Percentiles rank a stretch among this genome's conserved stretches.
Conservation (phyloP, 2,888 invertebrate species). For the Ectemnius cavifrons region DNA sequence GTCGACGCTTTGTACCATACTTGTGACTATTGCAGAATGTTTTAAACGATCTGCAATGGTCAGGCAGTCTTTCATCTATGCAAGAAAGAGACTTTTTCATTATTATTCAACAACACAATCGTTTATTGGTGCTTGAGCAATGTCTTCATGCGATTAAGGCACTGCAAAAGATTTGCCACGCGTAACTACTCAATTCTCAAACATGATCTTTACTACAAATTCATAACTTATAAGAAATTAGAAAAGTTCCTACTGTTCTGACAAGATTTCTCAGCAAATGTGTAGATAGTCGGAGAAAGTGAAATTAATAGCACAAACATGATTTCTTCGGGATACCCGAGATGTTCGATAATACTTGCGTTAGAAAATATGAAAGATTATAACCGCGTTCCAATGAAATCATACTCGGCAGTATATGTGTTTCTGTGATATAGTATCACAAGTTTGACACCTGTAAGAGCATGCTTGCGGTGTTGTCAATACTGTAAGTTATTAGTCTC, state of each 20-base stretch:
- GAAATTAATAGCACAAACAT: background rate
- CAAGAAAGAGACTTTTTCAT: conserved; percentile 25
- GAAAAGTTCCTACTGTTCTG: conserved; percentile 12
- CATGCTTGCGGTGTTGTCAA: too few species aligned
- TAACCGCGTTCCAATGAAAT: background rate
- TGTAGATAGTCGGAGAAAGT: background rate
- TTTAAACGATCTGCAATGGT: conserved; percentile 4
- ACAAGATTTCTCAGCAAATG: too few species aligned
- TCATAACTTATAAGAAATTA: conserved; percentile 23
- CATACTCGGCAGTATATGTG: background rate
- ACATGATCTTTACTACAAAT: conserved; percentile 44
- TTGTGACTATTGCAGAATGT: conserved; percentile 23
- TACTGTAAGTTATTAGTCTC: too few species aligned
- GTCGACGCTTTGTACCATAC: conserved; percentile 16
- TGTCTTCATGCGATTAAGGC: conserved; percentile 54
- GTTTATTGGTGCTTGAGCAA: conserved; percentile 61
- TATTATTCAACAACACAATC: conserved; percentile 25
- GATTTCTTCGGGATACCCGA: background rate
- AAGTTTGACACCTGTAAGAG: too few species aligned
- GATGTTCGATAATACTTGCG: background rate
- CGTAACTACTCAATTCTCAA: conserved; percentile 10
- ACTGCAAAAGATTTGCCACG: conserved; percentile 56
- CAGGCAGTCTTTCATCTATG: conserved; percentile 4
- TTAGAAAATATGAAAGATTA: background rate
- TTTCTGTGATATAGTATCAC: too few species aligned